Evolutionary conservation across 2,888 invertebrate species (phyloP).

Genomic region (Teinopalpus imperialis): DNA sequence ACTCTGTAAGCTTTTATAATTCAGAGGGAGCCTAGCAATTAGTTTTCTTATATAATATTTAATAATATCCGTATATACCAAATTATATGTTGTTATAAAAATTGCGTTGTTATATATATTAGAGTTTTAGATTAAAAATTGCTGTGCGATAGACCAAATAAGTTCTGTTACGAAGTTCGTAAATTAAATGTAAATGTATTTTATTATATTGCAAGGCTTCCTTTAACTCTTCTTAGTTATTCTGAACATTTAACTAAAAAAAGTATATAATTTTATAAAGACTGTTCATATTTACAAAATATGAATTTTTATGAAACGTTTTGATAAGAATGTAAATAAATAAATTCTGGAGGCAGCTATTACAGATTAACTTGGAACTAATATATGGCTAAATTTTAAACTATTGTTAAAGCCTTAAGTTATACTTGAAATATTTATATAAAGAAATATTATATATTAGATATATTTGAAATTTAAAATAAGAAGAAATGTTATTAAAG

Average conservation of each 20-base stretch:
- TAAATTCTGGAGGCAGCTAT: not conserved
- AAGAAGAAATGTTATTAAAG: too few relatives aligned
- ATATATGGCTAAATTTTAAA: too few relatives aligned
- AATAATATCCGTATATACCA: constrained; percentile 35
- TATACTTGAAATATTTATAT: too few relatives aligned
- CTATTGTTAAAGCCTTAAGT: too few relatives aligned
- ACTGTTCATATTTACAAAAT: constrained; percentile 26
- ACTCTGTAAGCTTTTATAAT: constrained; percentile 63
- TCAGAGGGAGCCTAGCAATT: constrained; percentile 62
- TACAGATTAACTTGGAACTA: not conserved
- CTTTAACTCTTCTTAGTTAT: constrained; percentile 39
- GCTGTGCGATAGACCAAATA: constrained; percentile 78
- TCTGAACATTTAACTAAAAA: constrained; percentile 36
- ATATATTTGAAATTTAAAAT: too few relatives aligned
- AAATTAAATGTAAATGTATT: constrained; percentile 33
- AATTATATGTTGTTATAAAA: constrained; percentile 32
- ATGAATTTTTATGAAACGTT: constrained; percentile 10
- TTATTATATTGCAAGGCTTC: constrained; percentile 58
- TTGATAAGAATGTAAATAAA: not conserved
- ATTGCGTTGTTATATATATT: constrained; percentile 36
- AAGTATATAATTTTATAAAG: constrained; percentile 32
- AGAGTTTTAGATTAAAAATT: constrained; percentile 46
- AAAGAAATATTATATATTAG: not conserved
- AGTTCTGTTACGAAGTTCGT: constrained; percentile 36
- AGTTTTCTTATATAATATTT: constrained; percentile 31